A percentile compares a stretch with the other conserved stretches of the same genome.
Evolutionary conservation across 2,888 invertebrate genomes (phyloP).

Genomic region (Pasiphila rectangulata): DNA sequence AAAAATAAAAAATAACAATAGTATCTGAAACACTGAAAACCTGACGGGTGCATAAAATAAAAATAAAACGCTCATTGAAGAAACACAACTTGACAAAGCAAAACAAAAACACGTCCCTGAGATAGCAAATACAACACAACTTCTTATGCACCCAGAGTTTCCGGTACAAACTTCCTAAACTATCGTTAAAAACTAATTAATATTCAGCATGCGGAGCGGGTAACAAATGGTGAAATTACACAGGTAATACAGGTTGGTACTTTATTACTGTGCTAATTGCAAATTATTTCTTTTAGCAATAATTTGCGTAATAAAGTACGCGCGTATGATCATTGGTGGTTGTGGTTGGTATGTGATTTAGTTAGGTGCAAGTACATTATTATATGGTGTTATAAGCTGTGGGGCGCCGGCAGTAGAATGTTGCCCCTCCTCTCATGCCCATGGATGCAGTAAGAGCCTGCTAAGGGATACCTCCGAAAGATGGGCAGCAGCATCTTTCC

Average conservation of each 20-base stretch:
- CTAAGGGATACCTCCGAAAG: no score
- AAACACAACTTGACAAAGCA: no score
- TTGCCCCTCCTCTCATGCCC: no score
- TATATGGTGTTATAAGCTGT: no score
- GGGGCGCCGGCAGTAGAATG: no score
- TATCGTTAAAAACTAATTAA: constrained; percentile 19
- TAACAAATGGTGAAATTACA: constrained; percentile 14
- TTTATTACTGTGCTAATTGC: constrained; percentile 11
- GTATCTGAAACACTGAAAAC: neutral
- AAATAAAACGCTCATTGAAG: neutral
- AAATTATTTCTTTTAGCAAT: constrained; percentile 4
- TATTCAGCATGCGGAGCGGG: constrained; percentile 12
- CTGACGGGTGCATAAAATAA: neutral
- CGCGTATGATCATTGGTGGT: neutral
- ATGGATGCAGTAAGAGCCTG: no score
- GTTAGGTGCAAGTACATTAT: no score
- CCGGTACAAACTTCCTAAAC: constrained; percentile 8
- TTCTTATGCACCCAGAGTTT: neutral
- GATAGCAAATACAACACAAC: neutral
- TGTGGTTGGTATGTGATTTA: neutral
- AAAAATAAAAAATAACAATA: neutral
- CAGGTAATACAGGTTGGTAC: no score
- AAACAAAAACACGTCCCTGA: neutral
- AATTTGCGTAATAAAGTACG: no score
- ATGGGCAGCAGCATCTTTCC: no score